These are phyloP conservation scores for Thymelicus acteon DNA, from an alignment of 2,888 invertebrate species.

Conservation along the genomic window DNA sequence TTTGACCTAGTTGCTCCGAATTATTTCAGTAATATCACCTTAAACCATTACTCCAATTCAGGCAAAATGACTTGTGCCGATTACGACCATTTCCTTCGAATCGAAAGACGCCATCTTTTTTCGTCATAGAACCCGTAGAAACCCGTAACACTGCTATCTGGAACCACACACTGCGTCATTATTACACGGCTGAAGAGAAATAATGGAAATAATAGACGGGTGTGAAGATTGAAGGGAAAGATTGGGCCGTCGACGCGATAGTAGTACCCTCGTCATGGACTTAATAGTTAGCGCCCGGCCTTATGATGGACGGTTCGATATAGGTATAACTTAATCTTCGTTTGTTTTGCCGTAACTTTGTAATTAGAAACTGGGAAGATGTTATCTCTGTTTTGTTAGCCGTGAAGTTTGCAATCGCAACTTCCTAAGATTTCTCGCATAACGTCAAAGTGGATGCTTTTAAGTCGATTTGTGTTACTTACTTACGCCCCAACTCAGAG, in stretches of 20 bases:
- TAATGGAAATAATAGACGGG: constrained; percentile 23
- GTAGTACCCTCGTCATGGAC: constrained; percentile 19
- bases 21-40: neutral
- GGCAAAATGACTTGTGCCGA: constrained; percentile 6
- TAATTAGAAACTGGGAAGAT: constrained; percentile 26
- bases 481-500: too few species aligned
- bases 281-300: constrained; percentile 18
- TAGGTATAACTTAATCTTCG: constrained; percentile 1
- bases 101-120: neutral
- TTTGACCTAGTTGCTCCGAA: neutral
- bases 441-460: neutral
- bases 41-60: neutral
- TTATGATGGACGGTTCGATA: constrained; percentile 13
- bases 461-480: too few species aligned
- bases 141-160: constrained; percentile 15
- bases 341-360: constrained; percentile 24
- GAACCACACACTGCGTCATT: constrained; percentile 27
- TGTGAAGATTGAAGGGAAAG: constrained; percentile 25
- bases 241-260: constrained; percentile 19
- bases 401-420: neutral
- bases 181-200: constrained; percentile 27
- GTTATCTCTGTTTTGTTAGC: constrained; percentile 9
- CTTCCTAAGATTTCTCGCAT: neutral
- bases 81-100: constrained; percentile 1
- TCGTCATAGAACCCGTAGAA: neutral